Evolutionary conservation across 2,888 invertebrate species (phyloP).

Genomic region (Agrochola circellaris): DNA sequence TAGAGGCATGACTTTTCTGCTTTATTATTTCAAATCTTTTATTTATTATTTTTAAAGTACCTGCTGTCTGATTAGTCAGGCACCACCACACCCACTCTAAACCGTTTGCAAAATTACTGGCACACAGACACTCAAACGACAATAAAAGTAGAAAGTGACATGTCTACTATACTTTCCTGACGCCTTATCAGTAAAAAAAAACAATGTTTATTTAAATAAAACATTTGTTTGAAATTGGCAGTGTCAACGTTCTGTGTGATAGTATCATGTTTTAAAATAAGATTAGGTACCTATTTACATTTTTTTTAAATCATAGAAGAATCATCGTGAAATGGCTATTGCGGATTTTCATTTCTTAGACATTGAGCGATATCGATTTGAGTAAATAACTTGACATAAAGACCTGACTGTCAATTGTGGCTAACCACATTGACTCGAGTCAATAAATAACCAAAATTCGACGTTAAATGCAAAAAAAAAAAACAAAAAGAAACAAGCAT

Average conservation of each 20-base stretch:
- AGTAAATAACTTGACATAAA: not conserved
- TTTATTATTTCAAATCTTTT: conserved; percentile 14
- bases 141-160: conserved; percentile 56
- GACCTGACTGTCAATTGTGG: not conserved
- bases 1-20: not conserved
- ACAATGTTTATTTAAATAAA: conserved; percentile 17
- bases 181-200: conserved; percentile 31
- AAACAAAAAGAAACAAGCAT: not conserved
- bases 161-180: conserved; percentile 25
- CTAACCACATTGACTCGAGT: conserved; percentile 14
- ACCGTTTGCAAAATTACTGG: conserved; percentile 40
- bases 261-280: conserved; percentile 17
- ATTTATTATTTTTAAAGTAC: conserved; percentile 1
- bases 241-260: conserved; percentile 7
- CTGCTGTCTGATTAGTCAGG: conserved; percentile 18
- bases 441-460: conserved; percentile 10
- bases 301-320: not conserved
- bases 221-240: conserved; percentile 27
- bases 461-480: not conserved
- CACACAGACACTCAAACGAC: conserved; percentile 39
- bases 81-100: conserved; percentile 18
- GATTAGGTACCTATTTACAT: not conserved
- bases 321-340: conserved; percentile 2
- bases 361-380: not conserved
- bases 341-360: conserved; percentile 7